Evolutionary conservation across 1,140 invertebrate genomes (phyloP), one percentile per base, ranked within the genome.

Genomic region (Tetramorium parvispinum): DNA sequence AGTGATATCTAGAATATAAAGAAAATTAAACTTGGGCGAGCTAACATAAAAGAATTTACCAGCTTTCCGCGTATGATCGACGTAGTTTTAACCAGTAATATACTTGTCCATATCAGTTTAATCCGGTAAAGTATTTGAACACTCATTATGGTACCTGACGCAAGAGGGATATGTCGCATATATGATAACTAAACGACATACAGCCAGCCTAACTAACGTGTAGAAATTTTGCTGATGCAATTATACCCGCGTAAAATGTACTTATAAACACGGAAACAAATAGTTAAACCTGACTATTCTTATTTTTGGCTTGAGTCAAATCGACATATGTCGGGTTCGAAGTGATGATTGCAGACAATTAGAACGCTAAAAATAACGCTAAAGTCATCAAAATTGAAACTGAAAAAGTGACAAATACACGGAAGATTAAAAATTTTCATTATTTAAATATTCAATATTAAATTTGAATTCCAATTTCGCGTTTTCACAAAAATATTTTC

Each of bases 41-140:
- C 1, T n/a, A 49, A 18, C 10, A n/a, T 24, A 43, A 81, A 43
- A 21, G 32, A 16, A 81, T 43, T 70, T 55, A 18, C 8, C 32
- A 21, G 8, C 2, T 46, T 46, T 8, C 51, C 13, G 6, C 18
- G 21, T 0, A 70, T 32, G 24, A 75, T 71, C n/a, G 16, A 63
- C 11, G 6, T 65, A 63, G 8, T 68, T 88, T 71, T 59, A 63
- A 16, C 65, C 37, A 24, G 68, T 88, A 73, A 89, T 10, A 40
- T 11, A 63, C 81, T 65, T 55, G 81, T 49, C 13, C 4, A 51
- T 59, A 88, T 88, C 87, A 85, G 87, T 89, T 89, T 71, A 70
- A 89, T 88, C 87, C 81, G 65, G 87, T 89, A 89, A 88, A 73
- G 76, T 65, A 85, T 88, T 89, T 76, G 81, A 71, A 21, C 18